These are phyloP conservation scores for Drosophila tani DNA, from an alignment of 1,140 invertebrate genomes.

Conservation along the genomic window DNA sequence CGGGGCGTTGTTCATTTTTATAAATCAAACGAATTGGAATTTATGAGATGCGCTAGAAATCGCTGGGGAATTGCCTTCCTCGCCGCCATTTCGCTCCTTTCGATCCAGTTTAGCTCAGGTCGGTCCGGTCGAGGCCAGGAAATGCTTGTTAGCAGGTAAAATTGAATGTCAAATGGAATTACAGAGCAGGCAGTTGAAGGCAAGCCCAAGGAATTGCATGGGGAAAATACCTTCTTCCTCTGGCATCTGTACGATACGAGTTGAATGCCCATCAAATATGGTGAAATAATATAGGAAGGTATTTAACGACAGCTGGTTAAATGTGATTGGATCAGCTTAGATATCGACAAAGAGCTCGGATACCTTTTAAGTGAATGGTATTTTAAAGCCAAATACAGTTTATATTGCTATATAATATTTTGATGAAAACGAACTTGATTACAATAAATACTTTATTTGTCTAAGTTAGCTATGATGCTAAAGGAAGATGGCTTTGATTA, in stretches of 20 bases:
- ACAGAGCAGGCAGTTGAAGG: constrained; percentile 25
- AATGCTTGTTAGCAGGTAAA: constrained; percentile 72
- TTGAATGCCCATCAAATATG: constrained; percentile 13
- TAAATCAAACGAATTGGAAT: constrained; percentile 65
- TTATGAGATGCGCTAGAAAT: constrained; percentile 36
- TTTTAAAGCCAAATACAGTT: neutral
- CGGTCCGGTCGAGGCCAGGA: constrained; percentile 18
- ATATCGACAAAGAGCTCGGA: neutral
- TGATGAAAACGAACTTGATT: no score
- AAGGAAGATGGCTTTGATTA: neutral
- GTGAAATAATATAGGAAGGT: neutral
- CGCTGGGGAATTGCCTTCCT: constrained; percentile 12
- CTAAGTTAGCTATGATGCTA: neutral
- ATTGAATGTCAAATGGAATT: constrained; percentile 72
- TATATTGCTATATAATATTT: neutral
- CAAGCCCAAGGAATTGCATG: constrained; percentile 20
- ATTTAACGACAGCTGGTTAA: constrained; percentile 13
- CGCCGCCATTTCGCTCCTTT: neutral
- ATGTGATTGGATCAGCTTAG: constrained; percentile 8
- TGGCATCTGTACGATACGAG: constrained; percentile 7
- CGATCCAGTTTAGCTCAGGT: constrained; percentile 21
- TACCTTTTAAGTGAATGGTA: neutral
- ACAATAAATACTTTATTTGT: no score
- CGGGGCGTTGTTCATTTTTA: constrained; percentile 75
- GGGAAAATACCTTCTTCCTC: constrained; percentile 1